Evolutionary conservation across 1,140 invertebrate species (phyloP), one percentile per base, ranked within the genome.

Genomic region (Zaprionus lachaisei): DNA sequence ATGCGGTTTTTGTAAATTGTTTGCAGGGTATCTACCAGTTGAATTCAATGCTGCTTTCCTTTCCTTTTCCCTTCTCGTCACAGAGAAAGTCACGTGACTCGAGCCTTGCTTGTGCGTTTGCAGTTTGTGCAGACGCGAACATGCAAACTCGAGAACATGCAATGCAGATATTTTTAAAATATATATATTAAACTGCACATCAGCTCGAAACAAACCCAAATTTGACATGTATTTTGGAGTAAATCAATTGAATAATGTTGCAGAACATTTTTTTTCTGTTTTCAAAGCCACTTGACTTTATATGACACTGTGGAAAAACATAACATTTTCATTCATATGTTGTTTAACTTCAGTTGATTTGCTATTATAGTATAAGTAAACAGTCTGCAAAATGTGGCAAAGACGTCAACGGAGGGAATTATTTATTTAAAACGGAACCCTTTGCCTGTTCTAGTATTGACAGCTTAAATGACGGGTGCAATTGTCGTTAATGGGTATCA

Each of bases 11-110:
- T n/a, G 6, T 17, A 11, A 11, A 6, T 2, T 7, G 0, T 15
- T 38, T 44, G 41, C 41, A 47, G 41, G 41, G 41, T 47, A 47
- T 47, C 2, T 47, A 17, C 41, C 41, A 17, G 41, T 20, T 17
- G n/a, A 17, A n/a, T n/a, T n/a, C 6, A 2, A n/a, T 44, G 5
- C 14, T 5, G 22, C 51, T 2, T 54, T 54, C 0, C 15, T 51
- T 5, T 26, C 20, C 11, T 2, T 6, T 5, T 0, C 15, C 14
- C 5, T 41, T 41, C n/a, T 44, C 41, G 5, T 17, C 78, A 78
- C 24, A 71, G 73, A 79, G 68, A 84, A 89, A 71, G 81, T 90
- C 85, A 90, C 84, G 84, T 73, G 74, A 61, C 26, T 47, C 38
- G 28, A 47, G n/a, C 5, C 38, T n/a, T 5, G 15, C 61, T 72